A percentile compares a stretch with the other conserved stretches of the same genome.
phyloP scores from a whole-genome alignment of 2,797 vertebrate species.

The Cirrhinus mrigala region DNA sequence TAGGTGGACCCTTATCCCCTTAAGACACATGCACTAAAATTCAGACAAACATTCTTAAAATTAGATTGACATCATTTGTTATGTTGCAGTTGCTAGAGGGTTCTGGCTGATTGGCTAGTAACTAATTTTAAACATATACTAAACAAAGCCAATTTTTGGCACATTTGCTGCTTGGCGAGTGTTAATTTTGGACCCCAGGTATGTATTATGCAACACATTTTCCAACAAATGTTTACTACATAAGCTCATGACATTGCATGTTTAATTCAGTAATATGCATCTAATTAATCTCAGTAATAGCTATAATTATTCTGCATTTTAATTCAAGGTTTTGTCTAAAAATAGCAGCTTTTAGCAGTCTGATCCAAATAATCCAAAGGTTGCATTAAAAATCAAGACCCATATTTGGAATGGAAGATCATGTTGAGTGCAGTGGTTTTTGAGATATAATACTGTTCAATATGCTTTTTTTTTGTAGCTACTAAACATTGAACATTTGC shows the following conservation, averaged over 20 bases:
- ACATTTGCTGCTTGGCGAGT: not conserved
- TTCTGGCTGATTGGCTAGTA: not conserved
- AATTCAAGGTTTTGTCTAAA: not conserved
- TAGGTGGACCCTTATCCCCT: not conserved
- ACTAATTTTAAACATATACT: not conserved
- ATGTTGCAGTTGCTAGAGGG: not conserved
- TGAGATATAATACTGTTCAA: not conserved
- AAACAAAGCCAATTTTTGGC: not conserved
- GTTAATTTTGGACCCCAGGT: not conserved
- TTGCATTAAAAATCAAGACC: not conserved
- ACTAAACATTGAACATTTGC: not conserved
- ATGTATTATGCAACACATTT: not conserved
- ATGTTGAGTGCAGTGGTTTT: not conserved
- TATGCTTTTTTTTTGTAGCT: not conserved
- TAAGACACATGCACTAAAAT: not conserved
- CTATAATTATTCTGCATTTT: not conserved
- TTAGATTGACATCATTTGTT: not conserved
- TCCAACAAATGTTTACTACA: not conserved
- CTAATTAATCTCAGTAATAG: slow-evolving; percentile 9
- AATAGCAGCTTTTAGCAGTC: not conserved
- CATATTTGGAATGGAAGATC: not conserved
- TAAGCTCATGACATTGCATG: not conserved
- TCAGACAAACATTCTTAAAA: not conserved
- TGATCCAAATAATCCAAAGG: not conserved
- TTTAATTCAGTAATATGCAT: not conserved